Conservation (phyloP, 2,888 invertebrate species). For the Pogonocherus hispidulus region DNA sequence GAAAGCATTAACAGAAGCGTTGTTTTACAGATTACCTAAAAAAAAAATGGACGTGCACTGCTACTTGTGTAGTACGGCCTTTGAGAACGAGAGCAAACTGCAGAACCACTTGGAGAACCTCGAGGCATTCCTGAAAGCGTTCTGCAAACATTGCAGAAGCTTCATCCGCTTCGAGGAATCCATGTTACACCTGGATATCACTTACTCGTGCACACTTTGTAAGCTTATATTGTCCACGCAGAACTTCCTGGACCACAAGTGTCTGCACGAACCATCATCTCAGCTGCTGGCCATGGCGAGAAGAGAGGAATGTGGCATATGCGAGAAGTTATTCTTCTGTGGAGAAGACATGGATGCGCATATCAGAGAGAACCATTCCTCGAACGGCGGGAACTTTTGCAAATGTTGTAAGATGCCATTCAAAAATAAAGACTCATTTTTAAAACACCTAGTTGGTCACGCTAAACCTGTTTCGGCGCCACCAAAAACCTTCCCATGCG, state of each 20-base stretch:
- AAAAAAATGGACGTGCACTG: conserved; percentile 44
- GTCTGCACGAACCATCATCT: conserved; percentile 36
- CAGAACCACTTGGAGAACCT: conserved; percentile 42
- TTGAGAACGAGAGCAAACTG: conserved; percentile 26
- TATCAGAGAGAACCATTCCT: conserved; percentile 36
- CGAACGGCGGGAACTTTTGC: conserved; percentile 22
- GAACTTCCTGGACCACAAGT: conserved; percentile 37
- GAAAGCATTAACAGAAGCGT: conserved; percentile 3
- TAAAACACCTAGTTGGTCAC: conserved; percentile 26
- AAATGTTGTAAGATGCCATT: conserved; percentile 39
- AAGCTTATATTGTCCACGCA: conserved; percentile 38
- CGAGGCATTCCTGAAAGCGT: conserved; percentile 44
- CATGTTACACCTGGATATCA: conserved; percentile 37
- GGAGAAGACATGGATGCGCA: conserved; percentile 36
- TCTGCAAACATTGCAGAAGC: conserved; percentile 41
- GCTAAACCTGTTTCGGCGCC: background rate
- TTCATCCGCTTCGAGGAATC: conserved; percentile 42
- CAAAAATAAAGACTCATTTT: conserved; percentile 12
- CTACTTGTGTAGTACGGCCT: conserved; percentile 38
- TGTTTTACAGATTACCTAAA: conserved; percentile 20
- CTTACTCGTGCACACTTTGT: conserved; percentile 43
- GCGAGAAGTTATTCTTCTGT: conserved; percentile 40
- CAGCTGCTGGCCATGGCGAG: conserved; percentile 34
- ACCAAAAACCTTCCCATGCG: conserved; percentile 64
- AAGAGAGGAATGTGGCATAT: conserved; percentile 39